Evolutionary conservation across 1,140 invertebrate species (phyloP).

Genomic region (Atta cephalotes): DNA sequence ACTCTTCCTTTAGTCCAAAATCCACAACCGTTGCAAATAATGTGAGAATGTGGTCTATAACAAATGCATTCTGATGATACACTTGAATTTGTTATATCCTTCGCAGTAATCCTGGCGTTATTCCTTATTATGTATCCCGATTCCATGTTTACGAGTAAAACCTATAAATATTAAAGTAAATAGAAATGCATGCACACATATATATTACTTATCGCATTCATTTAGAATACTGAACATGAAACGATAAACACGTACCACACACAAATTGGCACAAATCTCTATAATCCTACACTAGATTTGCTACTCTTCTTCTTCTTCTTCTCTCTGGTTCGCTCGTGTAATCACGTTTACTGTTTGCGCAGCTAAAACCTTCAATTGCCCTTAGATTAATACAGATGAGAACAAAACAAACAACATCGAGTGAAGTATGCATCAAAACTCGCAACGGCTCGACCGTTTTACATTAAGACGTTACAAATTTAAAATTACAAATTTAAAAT

Average conservation of each 20-base stretch:
- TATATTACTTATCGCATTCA: not conserved
- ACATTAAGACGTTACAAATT: not conserved
- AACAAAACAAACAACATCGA: conserved; percentile 31
- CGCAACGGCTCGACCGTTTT: not conserved
- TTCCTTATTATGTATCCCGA: conserved; percentile 17
- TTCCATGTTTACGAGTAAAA: conserved; percentile 7
- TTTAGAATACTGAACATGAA: not conserved
- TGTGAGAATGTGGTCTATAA: conserved; percentile 58
- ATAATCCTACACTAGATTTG: not conserved
- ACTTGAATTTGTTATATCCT: not conserved
- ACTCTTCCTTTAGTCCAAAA: conserved; percentile 67
- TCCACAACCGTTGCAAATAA: conserved; percentile 73
- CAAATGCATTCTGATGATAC: conserved; percentile 54
- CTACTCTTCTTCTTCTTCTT: not conserved
- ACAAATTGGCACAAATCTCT: too few species aligned
- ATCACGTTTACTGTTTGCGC: not conserved
- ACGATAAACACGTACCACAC: not conserved
- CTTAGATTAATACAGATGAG: not conserved
- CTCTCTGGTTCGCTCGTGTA: not conserved
- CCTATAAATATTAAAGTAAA: not conserved
- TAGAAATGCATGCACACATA: not conserved
- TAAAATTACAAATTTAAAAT: conserved; percentile 2
- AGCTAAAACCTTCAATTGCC: not conserved
- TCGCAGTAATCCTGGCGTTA: not conserved
- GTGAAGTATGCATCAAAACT: not conserved